phyloP scores from a whole-genome alignment of 2,888 invertebrate genomes.

The Torymus auratus region DNA sequence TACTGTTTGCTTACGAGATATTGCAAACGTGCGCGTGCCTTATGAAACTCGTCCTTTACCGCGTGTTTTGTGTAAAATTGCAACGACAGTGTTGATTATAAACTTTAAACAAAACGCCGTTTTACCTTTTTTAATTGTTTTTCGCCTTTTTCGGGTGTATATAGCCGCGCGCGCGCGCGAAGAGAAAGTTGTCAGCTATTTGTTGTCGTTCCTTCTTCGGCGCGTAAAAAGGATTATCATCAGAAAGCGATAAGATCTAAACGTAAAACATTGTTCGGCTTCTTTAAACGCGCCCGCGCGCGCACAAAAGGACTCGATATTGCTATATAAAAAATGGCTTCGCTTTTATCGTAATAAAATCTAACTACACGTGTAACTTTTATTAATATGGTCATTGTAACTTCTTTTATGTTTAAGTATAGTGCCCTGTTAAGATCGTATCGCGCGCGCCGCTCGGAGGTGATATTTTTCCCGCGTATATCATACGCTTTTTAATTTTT shows the following conservation, averaged over 20 bases:
- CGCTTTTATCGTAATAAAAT: constrained; percentile 40
- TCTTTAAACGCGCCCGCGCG: not conserved
- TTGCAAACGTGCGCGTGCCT: no score
- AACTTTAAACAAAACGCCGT: not conserved
- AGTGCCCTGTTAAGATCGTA: constrained; percentile 27
- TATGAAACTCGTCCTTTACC: no score
- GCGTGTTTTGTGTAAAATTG: no score
- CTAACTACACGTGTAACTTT: constrained; percentile 30
- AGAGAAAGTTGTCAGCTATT: constrained; percentile 16
- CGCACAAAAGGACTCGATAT: not conserved
- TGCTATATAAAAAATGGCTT: constrained; percentile 6
- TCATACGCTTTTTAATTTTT: constrained; percentile 35
- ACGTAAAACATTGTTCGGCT: not conserved
- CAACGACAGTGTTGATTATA: not conserved
- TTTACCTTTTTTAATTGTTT: not conserved
- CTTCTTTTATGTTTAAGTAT: constrained; percentile 36
- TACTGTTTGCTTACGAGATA: no score
- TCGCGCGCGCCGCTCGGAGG: not conserved
- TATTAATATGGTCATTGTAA: constrained; percentile 37
- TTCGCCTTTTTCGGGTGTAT: constrained; percentile 1
- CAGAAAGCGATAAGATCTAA: constrained; percentile 20
- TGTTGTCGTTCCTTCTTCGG: constrained; percentile 6
- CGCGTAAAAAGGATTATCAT: constrained; percentile 7
- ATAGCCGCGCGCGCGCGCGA: not conserved
- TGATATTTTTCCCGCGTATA: constrained; percentile 28